Percentiles rank a stretch among this genome's conserved stretches.
Conservation (phyloP, 2,113 vertebrate genomes). For the human region DNA sequence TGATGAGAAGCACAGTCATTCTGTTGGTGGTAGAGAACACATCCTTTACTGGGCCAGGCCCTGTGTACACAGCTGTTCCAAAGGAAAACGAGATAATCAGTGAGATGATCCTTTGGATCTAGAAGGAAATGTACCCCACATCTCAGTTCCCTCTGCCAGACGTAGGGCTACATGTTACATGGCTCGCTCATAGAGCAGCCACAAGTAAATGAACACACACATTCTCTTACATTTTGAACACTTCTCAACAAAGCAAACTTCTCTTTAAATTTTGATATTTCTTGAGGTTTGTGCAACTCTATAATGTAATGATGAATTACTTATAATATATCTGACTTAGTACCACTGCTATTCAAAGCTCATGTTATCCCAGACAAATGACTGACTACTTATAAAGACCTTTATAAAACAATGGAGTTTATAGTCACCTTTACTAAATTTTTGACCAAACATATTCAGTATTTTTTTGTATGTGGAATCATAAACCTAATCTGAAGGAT, state of each 20-base stretch:
- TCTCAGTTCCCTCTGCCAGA: not conserved
- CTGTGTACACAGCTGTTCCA: slow-evolving; percentile 90
- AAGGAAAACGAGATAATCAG: slow-evolving; percentile 42
- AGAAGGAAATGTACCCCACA: not conserved
- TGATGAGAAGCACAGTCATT: slow-evolving; percentile 89
- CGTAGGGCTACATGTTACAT: fast-evolving
- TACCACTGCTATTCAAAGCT: not conserved
- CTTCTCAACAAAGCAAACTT: not conserved
- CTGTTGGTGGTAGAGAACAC: slow-evolving; percentile 91
- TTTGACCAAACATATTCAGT: not conserved
- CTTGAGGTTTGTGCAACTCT: not conserved
- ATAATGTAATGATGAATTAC: not conserved
- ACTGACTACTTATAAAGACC: not conserved
- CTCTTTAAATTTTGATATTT: not conserved
- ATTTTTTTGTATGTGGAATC: not conserved
- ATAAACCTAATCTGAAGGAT: not conserved
- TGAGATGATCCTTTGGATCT: not conserved
- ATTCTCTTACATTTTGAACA: not conserved
- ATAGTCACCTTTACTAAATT: not conserved
- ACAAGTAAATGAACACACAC: not conserved
- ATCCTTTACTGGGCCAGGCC: slow-evolving; percentile 83
- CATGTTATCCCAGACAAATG: not conserved
- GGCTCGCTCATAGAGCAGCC: not conserved
- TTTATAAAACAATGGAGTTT: not conserved
- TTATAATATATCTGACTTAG: not conserved